A percentile compares a stretch with the other conserved stretches of the same genome.
Evolutionary conservation across 2,888 invertebrate genomes (phyloP).

Genomic region (Matsumyia berberina): DNA sequence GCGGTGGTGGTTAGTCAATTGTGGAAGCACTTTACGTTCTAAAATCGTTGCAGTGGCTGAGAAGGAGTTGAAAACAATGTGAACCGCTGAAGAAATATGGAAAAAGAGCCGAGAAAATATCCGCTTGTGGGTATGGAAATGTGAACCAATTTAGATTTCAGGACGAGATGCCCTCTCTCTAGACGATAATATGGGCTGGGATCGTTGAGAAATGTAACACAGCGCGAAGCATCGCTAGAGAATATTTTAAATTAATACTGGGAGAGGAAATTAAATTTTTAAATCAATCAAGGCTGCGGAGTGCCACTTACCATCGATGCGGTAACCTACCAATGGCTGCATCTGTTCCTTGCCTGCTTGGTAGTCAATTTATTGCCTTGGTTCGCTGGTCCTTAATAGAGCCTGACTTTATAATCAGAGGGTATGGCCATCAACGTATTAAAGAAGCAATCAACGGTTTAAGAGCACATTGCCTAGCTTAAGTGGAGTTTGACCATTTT

Average conservation of each 20-base stretch:
- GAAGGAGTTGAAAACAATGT: not conserved
- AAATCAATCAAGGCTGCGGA: not conserved
- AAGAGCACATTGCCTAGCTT: too few species aligned
- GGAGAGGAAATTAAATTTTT: not conserved
- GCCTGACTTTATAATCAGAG: too few species aligned
- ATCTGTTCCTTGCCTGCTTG: too few species aligned
- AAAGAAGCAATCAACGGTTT: too few species aligned
- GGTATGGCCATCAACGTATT: too few species aligned
- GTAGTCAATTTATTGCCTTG: too few species aligned
- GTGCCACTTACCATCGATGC: not conserved
- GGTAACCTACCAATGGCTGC: too few species aligned
- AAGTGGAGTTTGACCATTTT: too few species aligned
- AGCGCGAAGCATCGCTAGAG: not conserved
- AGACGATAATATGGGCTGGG: too few species aligned
- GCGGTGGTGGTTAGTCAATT: slow-evolving; percentile 26
- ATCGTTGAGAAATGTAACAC: not conserved
- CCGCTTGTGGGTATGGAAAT: not conserved
- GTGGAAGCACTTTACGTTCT: slow-evolving; percentile 22
- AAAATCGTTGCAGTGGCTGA: not conserved
- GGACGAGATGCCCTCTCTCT: not conserved
- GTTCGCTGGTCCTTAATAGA: too few species aligned
- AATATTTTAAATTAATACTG: not conserved
- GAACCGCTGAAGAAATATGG: not conserved
- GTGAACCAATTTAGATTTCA: not conserved
- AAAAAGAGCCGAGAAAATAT: not conserved